A percentile compares a stretch with the other conserved stretches of the same genome.
Conservation (phyloP, 1,140 invertebrate species). For the Saccostrea cuccullata region DNA sequence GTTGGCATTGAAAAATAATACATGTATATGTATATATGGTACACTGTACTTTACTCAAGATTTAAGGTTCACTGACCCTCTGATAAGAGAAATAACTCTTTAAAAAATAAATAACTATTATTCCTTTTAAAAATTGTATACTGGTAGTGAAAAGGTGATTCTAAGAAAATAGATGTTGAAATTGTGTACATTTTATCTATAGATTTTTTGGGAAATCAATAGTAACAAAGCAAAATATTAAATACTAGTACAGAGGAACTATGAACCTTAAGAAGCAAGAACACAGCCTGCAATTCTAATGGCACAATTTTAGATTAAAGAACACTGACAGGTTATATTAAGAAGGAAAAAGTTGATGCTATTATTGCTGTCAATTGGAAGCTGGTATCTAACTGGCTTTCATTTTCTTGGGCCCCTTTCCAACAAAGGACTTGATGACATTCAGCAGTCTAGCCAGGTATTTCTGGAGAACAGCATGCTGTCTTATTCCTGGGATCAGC, state of each 20-base stretch:
- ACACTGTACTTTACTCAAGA: background rate
- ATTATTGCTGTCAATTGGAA: background rate
- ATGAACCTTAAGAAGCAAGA: background rate
- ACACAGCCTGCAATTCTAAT: conserved; percentile 4
- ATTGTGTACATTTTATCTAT: too few relatives aligned
- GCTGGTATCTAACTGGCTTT: conserved; percentile 46
- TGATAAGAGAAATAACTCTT: too few relatives aligned
- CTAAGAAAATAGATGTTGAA: too few relatives aligned
- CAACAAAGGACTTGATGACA: conserved; percentile 56
- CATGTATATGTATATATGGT: conserved; percentile 12
- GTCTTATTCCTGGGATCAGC: conserved; percentile 78
- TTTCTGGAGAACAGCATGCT: conserved; percentile 77
- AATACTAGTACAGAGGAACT: background rate
- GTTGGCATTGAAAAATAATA: background rate
- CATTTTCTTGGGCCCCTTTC: conserved; percentile 60
- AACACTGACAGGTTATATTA: conserved; percentile 2
- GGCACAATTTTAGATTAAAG: background rate
- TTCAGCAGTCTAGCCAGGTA: conserved; percentile 67
- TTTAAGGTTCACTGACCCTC: too few relatives aligned
- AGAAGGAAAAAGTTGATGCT: background rate
- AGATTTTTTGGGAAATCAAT: too few relatives aligned
- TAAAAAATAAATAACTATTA: background rate
- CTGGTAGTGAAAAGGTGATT: background rate
- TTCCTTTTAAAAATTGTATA: background rate
- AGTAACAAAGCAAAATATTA: too few relatives aligned